Conservation (phyloP, 2,113 vertebrate species). For the Nannobrachium achirus region DNA sequence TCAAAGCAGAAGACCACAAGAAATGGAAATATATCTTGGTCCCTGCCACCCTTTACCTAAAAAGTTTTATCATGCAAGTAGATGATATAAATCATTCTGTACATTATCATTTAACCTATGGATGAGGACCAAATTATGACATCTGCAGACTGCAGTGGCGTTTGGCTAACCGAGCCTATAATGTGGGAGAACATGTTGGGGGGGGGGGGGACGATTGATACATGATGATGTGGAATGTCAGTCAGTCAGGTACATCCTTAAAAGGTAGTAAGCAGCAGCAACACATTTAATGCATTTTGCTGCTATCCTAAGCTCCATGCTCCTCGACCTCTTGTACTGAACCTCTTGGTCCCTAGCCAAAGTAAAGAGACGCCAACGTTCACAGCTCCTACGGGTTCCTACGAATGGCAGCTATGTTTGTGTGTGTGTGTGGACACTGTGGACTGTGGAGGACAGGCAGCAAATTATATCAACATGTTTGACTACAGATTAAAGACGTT, state of each 20-base stretch:
- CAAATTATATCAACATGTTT: neutral
- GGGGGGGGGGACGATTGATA: neutral
- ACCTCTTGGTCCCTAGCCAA: neutral
- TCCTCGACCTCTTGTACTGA: too few species aligned
- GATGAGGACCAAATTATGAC: too few species aligned
- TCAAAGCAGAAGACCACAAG: neutral
- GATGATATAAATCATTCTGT: neutral
- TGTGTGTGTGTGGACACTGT: too few species aligned
- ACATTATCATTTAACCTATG: too few species aligned
- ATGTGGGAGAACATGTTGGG: neutral
- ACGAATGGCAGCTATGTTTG: neutral
- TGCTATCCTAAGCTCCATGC: constrained; percentile 3
- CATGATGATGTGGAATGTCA: constrained; percentile 14
- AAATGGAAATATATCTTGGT: neutral
- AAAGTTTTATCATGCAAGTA: neutral
- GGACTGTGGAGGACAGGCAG: neutral
- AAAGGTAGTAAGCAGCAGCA: constrained; percentile 39
- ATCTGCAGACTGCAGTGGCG: neutral
- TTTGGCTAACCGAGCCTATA: too few species aligned
- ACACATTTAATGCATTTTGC: constrained; percentile 29
- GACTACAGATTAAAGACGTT: constrained; percentile 4
- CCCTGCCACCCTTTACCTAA: neutral
- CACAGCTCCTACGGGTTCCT: neutral
- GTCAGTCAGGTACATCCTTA: constrained; percentile 23
- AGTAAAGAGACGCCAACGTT: too few species aligned